phyloP scores from a whole-genome alignment of 1,140 invertebrate genomes.

The Drusus annulatus region DNA sequence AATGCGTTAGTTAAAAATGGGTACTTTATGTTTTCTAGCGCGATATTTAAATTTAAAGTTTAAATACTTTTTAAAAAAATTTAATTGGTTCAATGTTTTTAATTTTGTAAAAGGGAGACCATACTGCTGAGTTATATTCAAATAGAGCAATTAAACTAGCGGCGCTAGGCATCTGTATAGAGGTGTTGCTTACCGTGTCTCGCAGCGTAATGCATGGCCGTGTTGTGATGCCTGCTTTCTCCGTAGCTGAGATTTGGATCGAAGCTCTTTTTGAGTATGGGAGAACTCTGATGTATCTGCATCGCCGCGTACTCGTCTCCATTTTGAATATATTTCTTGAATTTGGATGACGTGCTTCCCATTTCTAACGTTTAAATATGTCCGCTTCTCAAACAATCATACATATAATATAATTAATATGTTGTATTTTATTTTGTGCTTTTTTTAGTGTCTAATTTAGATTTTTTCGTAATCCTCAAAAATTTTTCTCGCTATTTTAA shows the following conservation, averaged over 20 bases:
- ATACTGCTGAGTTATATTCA: too few relatives aligned
- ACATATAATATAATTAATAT: not conserved
- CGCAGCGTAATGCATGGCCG: constrained; percentile 78
- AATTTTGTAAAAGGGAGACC: too few relatives aligned
- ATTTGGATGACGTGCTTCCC: constrained; percentile 81
- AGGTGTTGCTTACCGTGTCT: constrained; percentile 72
- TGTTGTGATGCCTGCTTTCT: constrained; percentile 79
- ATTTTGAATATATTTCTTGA: constrained; percentile 81
- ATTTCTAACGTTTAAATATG: constrained; percentile 63
- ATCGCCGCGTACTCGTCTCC: constrained; percentile 82
- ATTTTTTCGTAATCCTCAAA: not conserved
- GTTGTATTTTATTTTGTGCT: constrained; percentile 1
- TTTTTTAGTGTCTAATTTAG: constrained; percentile 4
- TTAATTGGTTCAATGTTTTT: too few relatives aligned
- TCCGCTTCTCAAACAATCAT: not conserved
- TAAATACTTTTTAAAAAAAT: too few relatives aligned
- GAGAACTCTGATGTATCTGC: constrained; percentile 75
- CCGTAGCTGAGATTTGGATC: constrained; percentile 82
- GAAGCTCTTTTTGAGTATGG: constrained; percentile 77
- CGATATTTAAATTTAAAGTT: too few relatives aligned
- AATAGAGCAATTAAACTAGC: too few relatives aligned
- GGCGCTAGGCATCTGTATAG: too few relatives aligned
- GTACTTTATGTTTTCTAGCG: too few relatives aligned
- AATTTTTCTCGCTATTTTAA: too few relatives aligned
- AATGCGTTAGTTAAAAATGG: too few relatives aligned